A percentile compares a stretch with the other conserved stretches of the same genome.
Evolutionary conservation across 1,140 invertebrate species (phyloP).

Genomic region (Drosophila serrata): DNA sequence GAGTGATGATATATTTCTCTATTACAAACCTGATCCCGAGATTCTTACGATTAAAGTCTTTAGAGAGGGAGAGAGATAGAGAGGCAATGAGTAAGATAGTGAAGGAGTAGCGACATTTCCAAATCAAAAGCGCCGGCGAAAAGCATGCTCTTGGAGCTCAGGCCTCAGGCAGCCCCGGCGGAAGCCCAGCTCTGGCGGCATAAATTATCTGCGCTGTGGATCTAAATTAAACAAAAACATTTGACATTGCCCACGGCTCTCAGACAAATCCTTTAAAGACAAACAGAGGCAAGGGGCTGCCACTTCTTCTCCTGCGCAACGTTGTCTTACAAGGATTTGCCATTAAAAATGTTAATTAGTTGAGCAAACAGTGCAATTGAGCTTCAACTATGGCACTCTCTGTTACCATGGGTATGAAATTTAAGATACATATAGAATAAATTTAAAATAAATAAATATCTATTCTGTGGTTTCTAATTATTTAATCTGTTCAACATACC

Average conservation of each 20-base stretch:
- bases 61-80: constrained; percentile 30
- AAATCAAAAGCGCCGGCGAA: constrained; percentile 72
- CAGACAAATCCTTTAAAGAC: constrained; percentile 70
- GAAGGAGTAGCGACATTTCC: constrained; percentile 48
- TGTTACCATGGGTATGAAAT: constrained; percentile 20
- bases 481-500: too few relatives aligned
- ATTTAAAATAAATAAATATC: not conserved
- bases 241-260: constrained; percentile 68
- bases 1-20: constrained; percentile 75
- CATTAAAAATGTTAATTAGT: constrained; percentile 84
- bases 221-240: constrained; percentile 83
- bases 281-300: constrained; percentile 45
- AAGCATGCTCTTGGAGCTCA: constrained; percentile 9
- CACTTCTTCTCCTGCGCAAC: constrained; percentile 14
- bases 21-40: constrained; percentile 56
- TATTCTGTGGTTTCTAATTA: not conserved
- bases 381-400: constrained; percentile 32
- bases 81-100: constrained; percentile 12
- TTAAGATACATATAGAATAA: not conserved
- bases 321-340: constrained; percentile 75
- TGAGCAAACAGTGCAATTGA: constrained; percentile 68
- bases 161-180: not conserved
- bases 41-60: constrained; percentile 50
- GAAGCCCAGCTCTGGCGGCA: constrained; percentile 49
- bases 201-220: constrained; percentile 71